Base-by-base conservation (phyloP, 2,888 invertebrate genomes). In the Linyphia triangularis region DNA sequence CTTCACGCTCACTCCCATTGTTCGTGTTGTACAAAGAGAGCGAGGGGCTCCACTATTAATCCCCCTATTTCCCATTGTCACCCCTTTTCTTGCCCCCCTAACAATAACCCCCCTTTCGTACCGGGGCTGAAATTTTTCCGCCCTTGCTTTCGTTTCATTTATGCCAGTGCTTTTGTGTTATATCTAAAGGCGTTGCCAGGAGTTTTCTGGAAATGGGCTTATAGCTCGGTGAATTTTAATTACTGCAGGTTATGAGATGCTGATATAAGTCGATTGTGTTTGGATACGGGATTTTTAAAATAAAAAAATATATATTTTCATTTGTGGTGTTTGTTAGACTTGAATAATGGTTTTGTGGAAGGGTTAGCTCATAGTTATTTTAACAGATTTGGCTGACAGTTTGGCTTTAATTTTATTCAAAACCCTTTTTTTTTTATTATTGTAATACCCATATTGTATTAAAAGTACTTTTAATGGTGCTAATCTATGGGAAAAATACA, bases 21-120 rank as follows among this genome's bases (percentile, higher is more conserved):
- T 86, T 86, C 86, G 57, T 40, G 16, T 16, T 51, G 16, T 51
- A 57, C 59, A 86, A 81, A 86, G 81, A 75, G 73, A 19, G 69
- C 26, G 69, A 43, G 40, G 30, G 40, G 78, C 63, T 59, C 85
- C 43, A 61, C 78, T 88, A 88, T 88, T 88, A 88, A 88, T 88
- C 83, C 88, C 67, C 67, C 78, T 70, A 77, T 84, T 72, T 43
- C 75, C 82, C n/a, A 81, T 88, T 83, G 82, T 82, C 72, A 72
- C 72, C n/a, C 33, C 51, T 19, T 19, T 81, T 28, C 63, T 43
- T 63, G 37, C 69, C 67, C 59, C 75, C 73, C n/a, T 43, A 78
- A 79, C 85, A 78, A 78, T 85, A 63, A 67, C 61, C 51, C n/a
- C 9, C n/a, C n/a, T n/a, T n/a, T n/a, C n/a, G n/a, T 72, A 73